Evolutionary conservation across 2,113 vertebrate genomes (phyloP).

Genomic region (Enhydra lutris): DNA sequence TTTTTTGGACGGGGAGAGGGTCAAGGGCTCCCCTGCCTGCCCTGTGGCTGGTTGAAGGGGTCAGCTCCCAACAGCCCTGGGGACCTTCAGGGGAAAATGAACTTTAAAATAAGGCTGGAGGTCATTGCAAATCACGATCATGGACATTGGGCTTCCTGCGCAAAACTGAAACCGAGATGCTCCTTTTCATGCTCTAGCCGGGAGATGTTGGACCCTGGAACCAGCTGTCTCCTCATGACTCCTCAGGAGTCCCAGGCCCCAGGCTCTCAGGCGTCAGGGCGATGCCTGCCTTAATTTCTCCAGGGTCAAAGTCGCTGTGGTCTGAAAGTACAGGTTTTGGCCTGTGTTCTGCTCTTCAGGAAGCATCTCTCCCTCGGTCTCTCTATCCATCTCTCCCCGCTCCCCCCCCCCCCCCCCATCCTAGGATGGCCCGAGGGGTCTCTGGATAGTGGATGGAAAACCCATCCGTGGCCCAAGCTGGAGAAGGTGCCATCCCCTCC

Average conservation of each 20-base stretch:
- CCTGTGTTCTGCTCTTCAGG: not conserved
- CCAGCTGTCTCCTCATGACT: accelerated
- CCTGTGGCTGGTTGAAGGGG: not conserved
- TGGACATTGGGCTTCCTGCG: not conserved
- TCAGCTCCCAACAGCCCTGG: not conserved
- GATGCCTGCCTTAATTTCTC: not conserved
- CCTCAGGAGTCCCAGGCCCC: accelerated
- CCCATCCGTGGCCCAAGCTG: not conserved
- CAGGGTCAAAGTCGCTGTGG: not conserved
- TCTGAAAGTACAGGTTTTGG: not conserved
- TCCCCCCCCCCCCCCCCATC: not conserved
- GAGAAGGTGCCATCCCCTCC: not conserved
- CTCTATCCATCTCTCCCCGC: not conserved
- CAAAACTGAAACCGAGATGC: not conserved
- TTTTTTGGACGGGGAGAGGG: not conserved
- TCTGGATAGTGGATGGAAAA: not conserved
- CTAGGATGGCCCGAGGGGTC: not conserved
- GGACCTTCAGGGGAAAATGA: not conserved
- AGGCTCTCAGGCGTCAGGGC: accelerated
- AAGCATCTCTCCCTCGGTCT: not conserved
- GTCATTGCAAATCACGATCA: not conserved
- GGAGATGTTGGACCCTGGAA: not conserved
- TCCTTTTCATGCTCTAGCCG: not conserved
- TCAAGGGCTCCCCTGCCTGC: not conserved
- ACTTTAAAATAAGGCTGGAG: not conserved